A percentile compares a stretch with the other conserved stretches of the same genome.
Evolutionary conservation across 2,113 vertebrate genomes (phyloP).

Genomic region (Hypocryptadius cinnamomeus): DNA sequence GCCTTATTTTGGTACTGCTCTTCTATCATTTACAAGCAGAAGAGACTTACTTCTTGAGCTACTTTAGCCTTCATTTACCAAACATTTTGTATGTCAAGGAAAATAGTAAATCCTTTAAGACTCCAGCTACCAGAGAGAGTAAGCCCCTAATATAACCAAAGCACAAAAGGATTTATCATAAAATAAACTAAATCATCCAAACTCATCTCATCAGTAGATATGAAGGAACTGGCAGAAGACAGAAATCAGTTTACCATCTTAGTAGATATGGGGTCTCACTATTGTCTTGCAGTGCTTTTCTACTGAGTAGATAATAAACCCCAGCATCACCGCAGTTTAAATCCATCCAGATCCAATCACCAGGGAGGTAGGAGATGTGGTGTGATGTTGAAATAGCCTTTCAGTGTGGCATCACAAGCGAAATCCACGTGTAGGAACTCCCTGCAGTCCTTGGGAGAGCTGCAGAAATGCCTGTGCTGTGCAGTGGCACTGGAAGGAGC

Average conservation of each 20-base stretch:
- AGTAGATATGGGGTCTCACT: background rate
- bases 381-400: background rate
- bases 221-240: background rate
- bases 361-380: background rate
- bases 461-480: background rate
- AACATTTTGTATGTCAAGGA: background rate
- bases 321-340: background rate
- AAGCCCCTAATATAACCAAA: background rate
- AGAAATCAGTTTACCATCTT: background rate
- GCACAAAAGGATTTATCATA: background rate
- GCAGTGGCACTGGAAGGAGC: background rate
- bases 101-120: background rate
- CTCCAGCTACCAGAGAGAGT: background rate
- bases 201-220: background rate
- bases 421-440: background rate
- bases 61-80: background rate
- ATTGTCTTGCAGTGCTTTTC: background rate
- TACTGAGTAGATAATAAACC: background rate
- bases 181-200: slow-evolving; percentile 6
- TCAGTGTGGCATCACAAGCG: background rate
- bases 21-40: background rate
- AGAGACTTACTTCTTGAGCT: background rate
- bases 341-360: background rate
- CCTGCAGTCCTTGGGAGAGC: background rate
- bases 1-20: background rate